Evolutionary conservation across 2,888 invertebrate genomes (phyloP), one percentile per base, ranked within the genome.

Genomic region (Imbricaverruca yamaguchii): DNA sequence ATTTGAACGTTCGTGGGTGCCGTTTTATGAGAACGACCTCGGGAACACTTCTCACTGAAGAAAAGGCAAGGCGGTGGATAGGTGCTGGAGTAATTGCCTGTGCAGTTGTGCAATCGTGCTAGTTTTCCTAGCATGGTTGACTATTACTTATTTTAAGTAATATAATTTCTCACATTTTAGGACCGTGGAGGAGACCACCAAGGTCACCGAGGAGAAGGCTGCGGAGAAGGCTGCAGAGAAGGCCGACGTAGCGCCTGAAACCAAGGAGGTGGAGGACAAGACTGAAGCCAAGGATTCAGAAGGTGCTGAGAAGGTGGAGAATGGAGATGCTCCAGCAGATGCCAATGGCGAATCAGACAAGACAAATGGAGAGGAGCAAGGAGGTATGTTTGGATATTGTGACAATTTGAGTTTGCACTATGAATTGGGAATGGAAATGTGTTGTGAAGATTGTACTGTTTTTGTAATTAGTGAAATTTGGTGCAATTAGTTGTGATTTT

Each of bases 121-220:
- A 39, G 39, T 39, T 39, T 39, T 39, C 4, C 39, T 39, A 39
- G 39, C 39, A 39, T 39, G 39, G 39, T 39, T 39, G 39, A 39
- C 61, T 13, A 18, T 0, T 13, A 63, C 1, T 18, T 18, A 8
- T 63, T 6, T 6, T 18, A 18, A 8, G 15, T 63, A 8, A 8
- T 63, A 18, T 18, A 6, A 18, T 18, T 57, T 67, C 23, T 7
- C 23, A 23, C 25, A 25, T 25, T 21, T 11, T 25, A 69, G 69
- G 69, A 69, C 69, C 15, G 39, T 69, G 10, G 69, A 69, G 69
- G 69, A 69, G 69, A 69, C 69, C 69, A 69, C 69, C 39, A 69
- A 67, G 69, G 69, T 69, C 15, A 39, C 15, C 7, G 25, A 67
- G 39, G 25, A 69, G 69, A 39, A 69, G 39, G 39, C 69, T 39